Base-by-base conservation (phyloP, 2,113 vertebrate species). In the Indicator indicator region DNA sequence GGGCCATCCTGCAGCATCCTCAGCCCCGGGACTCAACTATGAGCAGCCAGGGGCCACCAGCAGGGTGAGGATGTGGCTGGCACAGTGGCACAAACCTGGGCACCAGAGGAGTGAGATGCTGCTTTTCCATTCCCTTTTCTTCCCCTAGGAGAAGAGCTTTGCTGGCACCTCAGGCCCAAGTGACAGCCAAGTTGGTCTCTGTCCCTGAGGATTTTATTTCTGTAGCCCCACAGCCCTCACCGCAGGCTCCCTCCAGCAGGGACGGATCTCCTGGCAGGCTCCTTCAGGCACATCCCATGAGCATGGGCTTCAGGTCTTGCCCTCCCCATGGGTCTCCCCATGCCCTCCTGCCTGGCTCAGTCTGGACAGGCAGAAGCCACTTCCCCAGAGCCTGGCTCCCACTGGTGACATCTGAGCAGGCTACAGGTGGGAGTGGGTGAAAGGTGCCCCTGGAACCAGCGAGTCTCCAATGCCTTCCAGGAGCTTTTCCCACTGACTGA, bases 391-490 rank as follows among this genome's bases (percentile, higher is more conserved):
- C 23, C 48, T 12, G 1, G 42, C 11, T 64, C 14, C 42, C 0
- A 3, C 11, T 27, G 18, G 46, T 2, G 19, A n/a, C 70, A 83
- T 26, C 12, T 14, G 44, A 65, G 28, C 88, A 12, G 27, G 80
- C 94, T 97, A 98, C 9, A 98, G 95, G 26, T 32, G 97, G 3
- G 97, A 94, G 71, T 74, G 84, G 84, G 90, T 27, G 30, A 80
- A 54, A 1, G 97, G 97, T 6, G 89, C 78, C 4, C 89, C 97
- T 1, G 81, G 93, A 52, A 59, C 93, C 13, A 98, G 88, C 0
- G 88, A 95, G 6, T 97, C 95, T 32, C 97, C 97, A 1, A 93
- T 46, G 36, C 97, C 98, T 78, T 98, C 97, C 2, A 97, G 59
- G 79, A 98, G 90, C 40, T 55, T 6, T 8, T 97, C 93, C 98